Evolutionary conservation across 1,140 invertebrate genomes (phyloP).

Genomic region (Meloidogyne chitwoodi): DNA sequence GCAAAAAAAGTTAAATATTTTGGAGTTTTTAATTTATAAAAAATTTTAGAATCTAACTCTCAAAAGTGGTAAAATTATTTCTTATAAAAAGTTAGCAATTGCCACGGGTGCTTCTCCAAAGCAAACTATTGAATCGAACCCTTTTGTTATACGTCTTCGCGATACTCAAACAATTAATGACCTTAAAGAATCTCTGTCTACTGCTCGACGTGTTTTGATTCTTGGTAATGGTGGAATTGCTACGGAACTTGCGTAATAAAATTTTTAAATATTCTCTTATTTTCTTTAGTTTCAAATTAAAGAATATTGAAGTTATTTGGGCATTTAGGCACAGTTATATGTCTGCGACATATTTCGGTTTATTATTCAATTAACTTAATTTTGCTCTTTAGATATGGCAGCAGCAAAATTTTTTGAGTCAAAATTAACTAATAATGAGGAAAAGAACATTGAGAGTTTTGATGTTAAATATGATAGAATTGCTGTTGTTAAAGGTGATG

Average conservation of each 20-base stretch:
- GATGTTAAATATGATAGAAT: constrained; percentile 12
- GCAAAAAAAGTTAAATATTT: constrained; percentile 9
- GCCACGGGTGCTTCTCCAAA: constrained; percentile 31
- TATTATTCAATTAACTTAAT: neutral
- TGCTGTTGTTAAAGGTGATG: neutral
- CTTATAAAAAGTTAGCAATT: constrained; percentile 32
- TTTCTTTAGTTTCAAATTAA: constrained; percentile 36
- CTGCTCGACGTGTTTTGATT: constrained; percentile 26
- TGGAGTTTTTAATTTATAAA: constrained; percentile 2
- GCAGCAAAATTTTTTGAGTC: constrained; percentile 40
- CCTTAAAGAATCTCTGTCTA: constrained; percentile 10
- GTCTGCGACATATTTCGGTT: constrained; percentile 36
- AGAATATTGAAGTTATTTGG: constrained; percentile 38
- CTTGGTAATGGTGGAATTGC: constrained; percentile 43
- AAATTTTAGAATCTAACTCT: constrained; percentile 6
- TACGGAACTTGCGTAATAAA: constrained; percentile 35
- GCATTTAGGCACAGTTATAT: constrained; percentile 34
- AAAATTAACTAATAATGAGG: constrained; percentile 10
- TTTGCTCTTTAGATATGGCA: constrained; percentile 14
- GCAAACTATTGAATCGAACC: neutral
- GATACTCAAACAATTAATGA: constrained; percentile 30
- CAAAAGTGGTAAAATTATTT: neutral
- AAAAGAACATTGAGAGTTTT: constrained; percentile 13
- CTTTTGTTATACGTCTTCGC: constrained; percentile 25
- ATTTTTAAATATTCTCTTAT: neutral